phyloP scores from a whole-genome alignment of 2,797 vertebrate genomes.

The Valencia hispanica region DNA sequence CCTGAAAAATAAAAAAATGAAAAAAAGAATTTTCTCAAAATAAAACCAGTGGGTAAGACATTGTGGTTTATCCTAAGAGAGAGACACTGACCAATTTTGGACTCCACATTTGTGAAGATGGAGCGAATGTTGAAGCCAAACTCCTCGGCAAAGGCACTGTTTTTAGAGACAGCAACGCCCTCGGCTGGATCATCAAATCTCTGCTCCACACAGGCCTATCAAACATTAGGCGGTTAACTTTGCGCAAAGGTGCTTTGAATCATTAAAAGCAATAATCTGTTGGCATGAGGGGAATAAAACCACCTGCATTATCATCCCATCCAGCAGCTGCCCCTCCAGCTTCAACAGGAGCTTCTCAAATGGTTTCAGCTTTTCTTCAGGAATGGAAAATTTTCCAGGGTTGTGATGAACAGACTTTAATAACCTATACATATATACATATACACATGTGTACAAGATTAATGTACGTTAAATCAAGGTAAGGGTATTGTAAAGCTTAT shows the following conservation, averaged over 20 bases:
- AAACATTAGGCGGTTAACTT: neutral
- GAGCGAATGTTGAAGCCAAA: conserved; percentile 92
- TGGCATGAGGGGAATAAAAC: neutral
- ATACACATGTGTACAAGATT: neutral
- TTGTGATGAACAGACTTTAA: conserved; percentile 99
- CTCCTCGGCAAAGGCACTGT: conserved; percentile 94
- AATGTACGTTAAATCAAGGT: neutral
- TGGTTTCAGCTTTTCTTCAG: conserved; percentile 96
- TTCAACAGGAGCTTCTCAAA: conserved; percentile 97
- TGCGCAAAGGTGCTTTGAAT: neutral
- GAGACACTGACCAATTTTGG: conserved; percentile 89
- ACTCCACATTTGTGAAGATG: conserved; percentile 91
- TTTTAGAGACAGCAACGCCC: conserved; percentile 91
- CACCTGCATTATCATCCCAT: conserved; percentile 97
- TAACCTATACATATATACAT: conserved; percentile 76
- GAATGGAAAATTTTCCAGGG: conserved; percentile 94
- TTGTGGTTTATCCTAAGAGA: neutral
- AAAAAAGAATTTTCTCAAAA: neutral
- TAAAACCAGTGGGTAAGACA: rapidly evolving
- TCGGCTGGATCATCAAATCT: conserved; percentile 92
- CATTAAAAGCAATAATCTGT: neutral
- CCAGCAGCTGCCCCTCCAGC: conserved; percentile 93
- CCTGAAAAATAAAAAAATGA: conserved; percentile 74
- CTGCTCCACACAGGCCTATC: conserved; percentile 94
- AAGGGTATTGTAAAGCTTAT: neutral